A percentile compares a stretch with the other conserved stretches of the same genome.
Conservation (phyloP, 2,797 vertebrate species). For the Coccyzus lansbergi region DNA sequence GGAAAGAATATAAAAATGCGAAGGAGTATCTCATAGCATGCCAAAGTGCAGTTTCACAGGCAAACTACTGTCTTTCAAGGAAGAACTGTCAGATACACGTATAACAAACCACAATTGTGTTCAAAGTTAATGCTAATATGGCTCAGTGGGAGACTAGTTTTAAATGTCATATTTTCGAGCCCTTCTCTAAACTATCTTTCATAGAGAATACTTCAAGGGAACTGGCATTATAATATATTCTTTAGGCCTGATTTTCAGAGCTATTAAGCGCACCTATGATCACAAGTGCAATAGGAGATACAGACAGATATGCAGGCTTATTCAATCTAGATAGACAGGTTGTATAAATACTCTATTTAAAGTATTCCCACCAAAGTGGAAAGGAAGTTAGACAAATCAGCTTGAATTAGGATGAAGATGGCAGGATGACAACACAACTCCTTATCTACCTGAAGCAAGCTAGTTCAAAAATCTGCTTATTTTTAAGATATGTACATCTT, state of each 20-base stretch:
- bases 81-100: constrained; percentile 9
- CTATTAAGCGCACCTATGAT: constrained; percentile 52
- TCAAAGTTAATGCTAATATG: constrained; percentile 67
- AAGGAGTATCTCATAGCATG: not conserved
- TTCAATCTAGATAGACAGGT: constrained; percentile 1
- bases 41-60: constrained; percentile 41
- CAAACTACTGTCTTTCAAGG: constrained; percentile 4
- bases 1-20: not conserved
- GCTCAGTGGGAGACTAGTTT: constrained; percentile 57
- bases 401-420: not conserved
- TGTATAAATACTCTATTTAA: constrained; percentile 40
- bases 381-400: constrained; percentile 15
- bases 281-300: constrained; percentile 33
- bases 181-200: constrained; percentile 47
- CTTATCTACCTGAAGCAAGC: not conserved
- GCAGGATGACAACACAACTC: not conserved
- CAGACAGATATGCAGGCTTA: constrained; percentile 22
- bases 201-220: constrained; percentile 53
- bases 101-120: constrained; percentile 51
- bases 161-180: constrained; percentile 60
- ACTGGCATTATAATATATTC: constrained; percentile 41
- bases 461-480: not conserved
- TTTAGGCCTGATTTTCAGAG: constrained; percentile 51
- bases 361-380: constrained; percentile 26
- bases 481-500: not conserved